phyloP scores from a whole-genome alignment of 2,797 vertebrate species.

The Phoeniculus purpureus region DNA sequence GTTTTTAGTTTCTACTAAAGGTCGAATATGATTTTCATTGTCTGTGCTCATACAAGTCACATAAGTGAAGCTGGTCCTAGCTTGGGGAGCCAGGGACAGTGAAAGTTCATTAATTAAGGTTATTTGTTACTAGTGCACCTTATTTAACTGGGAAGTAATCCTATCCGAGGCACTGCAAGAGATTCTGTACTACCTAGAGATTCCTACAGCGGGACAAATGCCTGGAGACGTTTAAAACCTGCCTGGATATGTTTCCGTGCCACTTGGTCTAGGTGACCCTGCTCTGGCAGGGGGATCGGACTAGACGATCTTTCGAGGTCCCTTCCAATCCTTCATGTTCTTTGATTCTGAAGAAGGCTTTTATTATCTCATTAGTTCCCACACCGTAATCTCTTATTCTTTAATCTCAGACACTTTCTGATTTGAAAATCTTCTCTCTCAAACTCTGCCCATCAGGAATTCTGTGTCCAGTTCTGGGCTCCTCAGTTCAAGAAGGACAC shows the following conservation, averaged over 20 bases:
- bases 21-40: slow-evolving; percentile 58
- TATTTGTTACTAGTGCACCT: slow-evolving; percentile 48
- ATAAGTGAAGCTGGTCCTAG: slow-evolving; percentile 41
- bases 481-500: too few relatives aligned
- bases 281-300: too few relatives aligned
- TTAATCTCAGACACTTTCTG: not conserved
- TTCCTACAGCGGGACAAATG: not conserved
- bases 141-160: slow-evolving; percentile 8
- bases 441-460: not conserved
- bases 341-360: not conserved
- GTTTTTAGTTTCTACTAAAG: slow-evolving; percentile 63
- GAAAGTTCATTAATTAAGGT: slow-evolving; percentile 58
- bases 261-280: too few relatives aligned
- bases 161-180: not conserved
- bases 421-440: not conserved
- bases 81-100: not conserved
- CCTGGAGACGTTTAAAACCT: not conserved
- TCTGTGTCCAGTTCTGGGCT: too few relatives aligned
- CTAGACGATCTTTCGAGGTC: too few relatives aligned
- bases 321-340: too few relatives aligned
- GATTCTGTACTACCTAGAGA: not conserved
- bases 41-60: slow-evolving; percentile 28
- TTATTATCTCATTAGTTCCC: not conserved
- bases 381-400: not conserved
- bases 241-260: too few relatives aligned